These are phyloP conservation scores for Meandrina meandrites DNA, from an alignment of 92 coral and sea anemone genomes.

Conservation along the genomic window DNA sequence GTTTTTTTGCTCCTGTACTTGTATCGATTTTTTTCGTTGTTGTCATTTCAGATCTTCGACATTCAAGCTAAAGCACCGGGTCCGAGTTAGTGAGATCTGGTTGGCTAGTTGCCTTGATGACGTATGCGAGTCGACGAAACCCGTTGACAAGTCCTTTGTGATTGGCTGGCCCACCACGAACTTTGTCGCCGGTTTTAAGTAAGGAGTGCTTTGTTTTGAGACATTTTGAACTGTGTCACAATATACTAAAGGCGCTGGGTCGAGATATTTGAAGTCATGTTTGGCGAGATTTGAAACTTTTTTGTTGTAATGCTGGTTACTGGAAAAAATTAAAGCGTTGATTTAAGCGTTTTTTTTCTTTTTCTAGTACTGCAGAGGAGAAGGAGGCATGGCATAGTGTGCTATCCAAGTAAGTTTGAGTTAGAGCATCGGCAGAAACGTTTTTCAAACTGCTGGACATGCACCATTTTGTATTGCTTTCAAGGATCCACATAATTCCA, in stretches of 20 bases:
- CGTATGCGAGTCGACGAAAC: constrained; percentile 80
- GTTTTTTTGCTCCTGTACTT: background rate
- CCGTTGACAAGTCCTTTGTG: constrained; percentile 92
- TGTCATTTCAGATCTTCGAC: constrained; percentile 74
- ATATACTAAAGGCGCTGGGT: too few relatives aligned
- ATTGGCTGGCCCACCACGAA: constrained; percentile 99
- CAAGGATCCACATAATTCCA: background rate
- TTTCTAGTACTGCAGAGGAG: constrained; percentile 69
- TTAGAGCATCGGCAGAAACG: background rate
- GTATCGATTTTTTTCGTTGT: too few relatives aligned
- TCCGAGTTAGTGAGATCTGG: constrained; percentile 92
- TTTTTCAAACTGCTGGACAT: background rate
- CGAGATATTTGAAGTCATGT: too few relatives aligned
- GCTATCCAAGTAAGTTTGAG: constrained; percentile 69
- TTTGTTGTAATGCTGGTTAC: too few relatives aligned
- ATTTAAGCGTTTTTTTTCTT: background rate
- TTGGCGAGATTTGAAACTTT: too few relatives aligned
- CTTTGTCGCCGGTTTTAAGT: constrained; percentile 89
- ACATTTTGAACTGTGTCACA: too few relatives aligned
- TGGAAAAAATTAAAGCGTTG: background rate
- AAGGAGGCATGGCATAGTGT: constrained; percentile 82
- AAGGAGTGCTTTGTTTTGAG: background rate
- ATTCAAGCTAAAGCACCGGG: constrained; percentile 87
- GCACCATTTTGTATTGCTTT: background rate
- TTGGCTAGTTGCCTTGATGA: constrained; percentile 84